phyloP scores from a whole-genome alignment of 2,888 invertebrate genomes.

The Punctoribates punctum region DNA sequence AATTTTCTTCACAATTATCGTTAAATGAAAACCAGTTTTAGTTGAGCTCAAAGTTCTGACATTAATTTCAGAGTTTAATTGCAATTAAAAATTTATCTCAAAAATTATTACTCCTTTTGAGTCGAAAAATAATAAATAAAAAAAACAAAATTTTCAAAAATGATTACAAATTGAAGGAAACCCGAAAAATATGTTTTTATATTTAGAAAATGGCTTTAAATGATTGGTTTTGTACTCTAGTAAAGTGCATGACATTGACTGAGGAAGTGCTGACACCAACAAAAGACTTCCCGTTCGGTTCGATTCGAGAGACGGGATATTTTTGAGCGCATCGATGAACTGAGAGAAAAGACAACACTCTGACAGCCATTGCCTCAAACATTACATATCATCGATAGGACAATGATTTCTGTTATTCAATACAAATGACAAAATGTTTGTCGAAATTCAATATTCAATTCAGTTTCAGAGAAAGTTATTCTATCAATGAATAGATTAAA shows the following conservation, averaged over 20 bases:
- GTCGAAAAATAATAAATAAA: neutral
- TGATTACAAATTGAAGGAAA: neutral
- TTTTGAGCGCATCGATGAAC: conserved; percentile 35
- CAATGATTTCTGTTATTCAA: neutral
- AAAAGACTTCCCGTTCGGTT: conserved; percentile 35
- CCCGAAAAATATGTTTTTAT: neutral
- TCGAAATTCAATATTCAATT: neutral
- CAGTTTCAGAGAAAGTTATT: conserved; percentile 19
- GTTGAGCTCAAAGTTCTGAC: neutral
- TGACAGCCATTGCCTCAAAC: neutral
- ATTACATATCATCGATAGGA: conserved; percentile 16
- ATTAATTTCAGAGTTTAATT: conserved; percentile 5
- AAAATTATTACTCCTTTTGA: neutral
- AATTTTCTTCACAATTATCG: neutral
- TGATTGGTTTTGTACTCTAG: neutral
- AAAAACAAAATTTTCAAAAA: neutral
- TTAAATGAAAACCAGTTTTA: neutral
- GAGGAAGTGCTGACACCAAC: conserved; percentile 22
- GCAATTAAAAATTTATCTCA: neutral
- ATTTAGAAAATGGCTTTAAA: neutral
- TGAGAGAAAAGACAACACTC: conserved; percentile 1
- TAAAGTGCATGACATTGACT: conserved; percentile 29
- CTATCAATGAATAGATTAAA: neutral
- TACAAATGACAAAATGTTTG: neutral
- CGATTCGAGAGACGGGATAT: conserved; percentile 3